phyloP scores from a whole-genome alignment of 2,888 invertebrate species.

The Cephus pulcher region DNA sequence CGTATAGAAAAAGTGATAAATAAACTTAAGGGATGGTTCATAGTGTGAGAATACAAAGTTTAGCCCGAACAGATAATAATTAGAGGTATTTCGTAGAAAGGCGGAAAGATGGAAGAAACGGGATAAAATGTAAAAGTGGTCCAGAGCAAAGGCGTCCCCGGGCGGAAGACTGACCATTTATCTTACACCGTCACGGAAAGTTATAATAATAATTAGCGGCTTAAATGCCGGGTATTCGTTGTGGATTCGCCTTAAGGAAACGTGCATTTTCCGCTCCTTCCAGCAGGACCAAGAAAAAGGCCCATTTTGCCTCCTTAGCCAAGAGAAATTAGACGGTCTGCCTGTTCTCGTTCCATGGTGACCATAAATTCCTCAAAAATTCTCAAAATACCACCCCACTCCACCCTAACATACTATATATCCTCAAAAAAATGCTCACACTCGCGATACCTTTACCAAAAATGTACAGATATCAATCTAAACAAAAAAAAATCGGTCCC shows the following conservation, averaged over 20 bases:
- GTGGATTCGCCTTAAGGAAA: slow-evolving; percentile 14
- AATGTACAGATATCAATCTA: neutral
- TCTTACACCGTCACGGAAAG: neutral
- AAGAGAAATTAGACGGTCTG: neutral
- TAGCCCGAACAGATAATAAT: neutral
- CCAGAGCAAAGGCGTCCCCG: neutral
- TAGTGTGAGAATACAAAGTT: neutral
- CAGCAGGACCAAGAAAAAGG: neutral
- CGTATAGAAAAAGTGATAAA: neutral
- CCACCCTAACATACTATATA: neutral
- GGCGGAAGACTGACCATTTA: neutral
- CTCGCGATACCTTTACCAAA: neutral
- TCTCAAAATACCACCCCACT: neutral
- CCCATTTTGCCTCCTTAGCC: neutral
- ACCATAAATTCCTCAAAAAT: neutral
- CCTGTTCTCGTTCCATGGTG: neutral
- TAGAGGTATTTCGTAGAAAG: neutral
- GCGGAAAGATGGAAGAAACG: neutral
- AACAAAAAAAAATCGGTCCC: neutral
- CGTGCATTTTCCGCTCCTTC: slow-evolving; percentile 30
- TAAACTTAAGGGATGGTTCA: neutral
- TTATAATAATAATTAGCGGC: slow-evolving; percentile 21
- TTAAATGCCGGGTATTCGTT: slow-evolving; percentile 20
- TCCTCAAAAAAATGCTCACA: neutral
- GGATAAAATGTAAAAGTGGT: neutral